A percentile compares a stretch with the other conserved stretches of the same genome.
These are phyloP conservation scores for Rhingia rostrata DNA, from an alignment of 2,888 invertebrate genomes.

Conservation along the genomic window DNA sequence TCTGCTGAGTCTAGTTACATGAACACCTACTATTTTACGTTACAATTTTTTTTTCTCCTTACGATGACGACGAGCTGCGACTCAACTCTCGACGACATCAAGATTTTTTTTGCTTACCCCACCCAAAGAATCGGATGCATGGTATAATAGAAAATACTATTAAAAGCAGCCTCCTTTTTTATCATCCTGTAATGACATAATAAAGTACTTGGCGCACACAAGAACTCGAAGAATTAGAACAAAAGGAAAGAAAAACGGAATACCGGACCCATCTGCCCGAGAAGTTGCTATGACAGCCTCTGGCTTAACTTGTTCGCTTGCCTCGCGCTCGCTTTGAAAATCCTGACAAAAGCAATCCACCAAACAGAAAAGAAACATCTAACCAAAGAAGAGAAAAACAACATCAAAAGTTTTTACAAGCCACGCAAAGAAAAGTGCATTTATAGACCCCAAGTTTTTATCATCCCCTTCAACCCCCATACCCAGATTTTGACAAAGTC, in stretches of 20 bases:
- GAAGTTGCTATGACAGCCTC: slow-evolving; percentile 68
- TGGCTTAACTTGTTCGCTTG: slow-evolving; percentile 51
- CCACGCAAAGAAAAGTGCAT: slow-evolving; percentile 63
- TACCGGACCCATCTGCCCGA: slow-evolving; percentile 63
- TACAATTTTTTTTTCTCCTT: slow-evolving; percentile 47
- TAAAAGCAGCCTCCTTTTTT: slow-evolving; percentile 64
- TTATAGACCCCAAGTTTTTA: slow-evolving; percentile 7
- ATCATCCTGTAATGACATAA: slow-evolving; percentile 73
- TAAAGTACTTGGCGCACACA: slow-evolving; percentile 67
- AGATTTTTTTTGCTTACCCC: neutral
- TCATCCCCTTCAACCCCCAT: neutral
- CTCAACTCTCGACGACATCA: slow-evolving; percentile 27
- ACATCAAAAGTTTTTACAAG: slow-evolving; percentile 64
- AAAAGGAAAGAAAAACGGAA: slow-evolving; percentile 23
- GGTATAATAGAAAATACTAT: slow-evolving; percentile 30
- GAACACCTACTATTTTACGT: slow-evolving; percentile 73
- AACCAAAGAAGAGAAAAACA: slow-evolving; percentile 46
- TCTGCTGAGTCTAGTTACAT: slow-evolving; percentile 51
- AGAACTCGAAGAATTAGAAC: slow-evolving; percentile 20
- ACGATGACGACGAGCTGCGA: slow-evolving; percentile 30
- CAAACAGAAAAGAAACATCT: neutral
- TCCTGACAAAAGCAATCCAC: slow-evolving; percentile 42
- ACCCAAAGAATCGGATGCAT: slow-evolving; percentile 20
- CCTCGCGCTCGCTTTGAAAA: slow-evolving; percentile 47
- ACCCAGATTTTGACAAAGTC: neutral